phyloP scores from a whole-genome alignment of 2,113 vertebrate genomes.

The Chrysochloris asiatica region DNA sequence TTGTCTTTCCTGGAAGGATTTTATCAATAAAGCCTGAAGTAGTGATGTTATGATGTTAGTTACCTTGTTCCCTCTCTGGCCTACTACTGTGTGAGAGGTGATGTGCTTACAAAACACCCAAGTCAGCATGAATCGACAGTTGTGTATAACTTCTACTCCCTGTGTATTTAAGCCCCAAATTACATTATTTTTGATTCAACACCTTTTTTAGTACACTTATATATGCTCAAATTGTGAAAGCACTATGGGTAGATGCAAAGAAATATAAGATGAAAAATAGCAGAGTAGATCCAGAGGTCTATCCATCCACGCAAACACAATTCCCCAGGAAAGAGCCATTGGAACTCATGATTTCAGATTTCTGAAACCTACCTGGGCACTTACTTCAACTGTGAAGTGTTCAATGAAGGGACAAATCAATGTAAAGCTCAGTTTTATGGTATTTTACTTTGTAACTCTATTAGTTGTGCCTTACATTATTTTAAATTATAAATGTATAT shows the following conservation, averaged over 20 bases:
- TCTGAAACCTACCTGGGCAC: not conserved
- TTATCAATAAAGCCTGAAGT: not conserved
- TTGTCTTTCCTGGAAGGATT: conserved; percentile 18
- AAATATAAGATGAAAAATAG: not conserved
- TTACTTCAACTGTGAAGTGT: no score
- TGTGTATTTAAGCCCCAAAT: not conserved
- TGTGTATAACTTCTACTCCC: not conserved
- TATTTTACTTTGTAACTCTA: no score
- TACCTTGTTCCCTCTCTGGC: not conserved
- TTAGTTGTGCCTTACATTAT: no score
- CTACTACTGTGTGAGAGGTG: not conserved
- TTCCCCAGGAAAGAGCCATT: not conserved
- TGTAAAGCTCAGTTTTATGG: no score
- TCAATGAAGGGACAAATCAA: no score
- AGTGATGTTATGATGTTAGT: not conserved
- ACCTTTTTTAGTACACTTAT: not conserved
- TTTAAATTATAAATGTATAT: no score
- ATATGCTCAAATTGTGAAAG: not conserved
- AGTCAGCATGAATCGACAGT: not conserved
- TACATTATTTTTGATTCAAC: not conserved
- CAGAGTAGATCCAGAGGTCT: not conserved
- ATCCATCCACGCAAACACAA: not conserved
- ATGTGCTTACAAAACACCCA: not conserved
- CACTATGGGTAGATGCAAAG: not conserved
- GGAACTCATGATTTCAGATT: not conserved